A percentile compares a stretch with the other conserved stretches of the same genome.
These are phyloP conservation scores for Peromyscus attwateri DNA, from an alignment of 2,797 vertebrate species.

Conservation along the genomic window DNA sequence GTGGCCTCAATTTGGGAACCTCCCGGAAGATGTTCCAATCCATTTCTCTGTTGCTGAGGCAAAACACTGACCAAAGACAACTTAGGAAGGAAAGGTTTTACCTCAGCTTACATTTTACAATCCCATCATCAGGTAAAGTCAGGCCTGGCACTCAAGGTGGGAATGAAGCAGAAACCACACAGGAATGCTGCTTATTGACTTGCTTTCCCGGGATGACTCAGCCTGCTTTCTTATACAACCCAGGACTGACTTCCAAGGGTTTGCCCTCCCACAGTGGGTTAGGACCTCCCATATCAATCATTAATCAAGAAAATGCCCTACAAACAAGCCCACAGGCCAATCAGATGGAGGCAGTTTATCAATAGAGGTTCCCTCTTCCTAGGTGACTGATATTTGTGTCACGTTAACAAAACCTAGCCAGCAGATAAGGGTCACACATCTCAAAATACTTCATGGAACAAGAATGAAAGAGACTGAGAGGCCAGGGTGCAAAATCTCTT, in stretches of 20 bases:
- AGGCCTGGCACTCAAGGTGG: background rate
- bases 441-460: background rate
- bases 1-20: background rate
- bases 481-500: background rate
- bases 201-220: background rate
- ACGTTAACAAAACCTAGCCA: background rate
- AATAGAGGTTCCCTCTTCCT: background rate
- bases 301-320: background rate
- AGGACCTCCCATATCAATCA: background rate
- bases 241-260: background rate
- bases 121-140: rapidly evolving
- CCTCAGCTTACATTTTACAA: background rate
- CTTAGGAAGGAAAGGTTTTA: too few species aligned
- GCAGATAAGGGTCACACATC: background rate
- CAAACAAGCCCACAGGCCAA: background rate
- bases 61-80: background rate
- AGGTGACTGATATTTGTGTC: background rate
- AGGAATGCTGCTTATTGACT: background rate
- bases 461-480: background rate
- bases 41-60: background rate
- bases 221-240: background rate
- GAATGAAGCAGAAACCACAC: background rate
- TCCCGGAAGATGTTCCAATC: background rate
- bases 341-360: background rate
- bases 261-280: background rate